Percentiles rank a stretch among this genome's conserved stretches.
These are phyloP conservation scores for Nothobranchius kuhntae DNA, from an alignment of 2,113 vertebrate genomes.

Conservation along the genomic window DNA sequence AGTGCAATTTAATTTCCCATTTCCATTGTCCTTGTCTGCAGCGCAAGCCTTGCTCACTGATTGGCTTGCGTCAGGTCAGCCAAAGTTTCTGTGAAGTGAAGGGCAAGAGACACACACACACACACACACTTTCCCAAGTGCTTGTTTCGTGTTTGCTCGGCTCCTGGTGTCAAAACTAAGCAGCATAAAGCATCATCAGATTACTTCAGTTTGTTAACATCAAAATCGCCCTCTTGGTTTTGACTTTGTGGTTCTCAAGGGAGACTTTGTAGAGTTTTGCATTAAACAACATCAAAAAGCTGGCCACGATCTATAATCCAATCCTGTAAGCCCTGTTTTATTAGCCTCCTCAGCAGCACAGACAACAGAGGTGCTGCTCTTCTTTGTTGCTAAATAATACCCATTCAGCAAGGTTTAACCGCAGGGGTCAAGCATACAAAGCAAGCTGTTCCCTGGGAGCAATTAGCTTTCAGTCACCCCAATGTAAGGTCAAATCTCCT, in stretches of 20 bases:
- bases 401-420: conserved; percentile 62
- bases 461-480: conserved; percentile 58
- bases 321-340: conserved; percentile 48
- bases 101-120: conserved; percentile 19
- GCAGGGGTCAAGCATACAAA: conserved; percentile 56
- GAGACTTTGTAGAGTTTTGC: conserved; percentile 54
- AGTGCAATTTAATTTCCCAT: conserved; percentile 69
- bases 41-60: conserved; percentile 58
- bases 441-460: conserved; percentile 54
- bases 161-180: not conserved
- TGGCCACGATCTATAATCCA: conserved; percentile 59
- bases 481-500: conserved; percentile 49
- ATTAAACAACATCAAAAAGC: conserved; percentile 66
- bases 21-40: conserved; percentile 67
- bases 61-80: conserved; percentile 60
- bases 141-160: conserved; percentile 3
- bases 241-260: conserved; percentile 38
- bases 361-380: conserved; percentile 61
- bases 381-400: conserved; percentile 66
- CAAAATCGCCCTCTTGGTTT: conserved; percentile 22
- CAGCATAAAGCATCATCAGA: conserved; percentile 6
- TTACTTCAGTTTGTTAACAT: not conserved
- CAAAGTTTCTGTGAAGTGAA: conserved; percentile 55
- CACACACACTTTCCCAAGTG: conserved; percentile 23
- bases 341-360: conserved; percentile 55